Evolutionary conservation across 2,888 invertebrate genomes (phyloP).

Genomic region (Cheilosia grossa): DNA sequence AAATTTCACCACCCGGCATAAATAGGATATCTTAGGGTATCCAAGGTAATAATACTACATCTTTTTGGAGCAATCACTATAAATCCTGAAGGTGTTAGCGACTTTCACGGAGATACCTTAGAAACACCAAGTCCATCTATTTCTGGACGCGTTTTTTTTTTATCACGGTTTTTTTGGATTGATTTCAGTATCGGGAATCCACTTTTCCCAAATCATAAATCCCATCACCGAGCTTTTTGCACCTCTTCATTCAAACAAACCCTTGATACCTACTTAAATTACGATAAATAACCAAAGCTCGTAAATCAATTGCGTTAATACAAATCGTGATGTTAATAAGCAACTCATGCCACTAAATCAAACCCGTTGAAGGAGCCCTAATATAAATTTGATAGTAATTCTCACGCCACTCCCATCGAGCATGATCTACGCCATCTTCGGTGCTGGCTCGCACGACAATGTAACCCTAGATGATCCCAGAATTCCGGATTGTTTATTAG

Average conservation of each 20-base stretch:
- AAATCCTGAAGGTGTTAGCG: no score
- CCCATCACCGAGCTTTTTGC: neutral
- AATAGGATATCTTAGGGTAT: no score
- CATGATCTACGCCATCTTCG: conserved; percentile 10
- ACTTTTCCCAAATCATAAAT: neutral
- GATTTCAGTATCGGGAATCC: neutral
- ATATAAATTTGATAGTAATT: conserved; percentile 7
- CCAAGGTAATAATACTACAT: no score
- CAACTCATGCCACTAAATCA: conserved; percentile 33
- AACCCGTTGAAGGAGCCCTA: conserved; percentile 29
- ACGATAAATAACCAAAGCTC: conserved; percentile 24
- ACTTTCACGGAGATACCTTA: no score
- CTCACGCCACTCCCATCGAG: conserved; percentile 15
- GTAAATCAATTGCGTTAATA: conserved; percentile 27
- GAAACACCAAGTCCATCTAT: no score
- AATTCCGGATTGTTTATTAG: conserved; percentile 54
- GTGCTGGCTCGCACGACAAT: conserved; percentile 9
- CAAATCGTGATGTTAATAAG: conserved; percentile 35
- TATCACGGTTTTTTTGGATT: no score
- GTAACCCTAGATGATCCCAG: conserved; percentile 46
- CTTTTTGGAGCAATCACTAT: no score
- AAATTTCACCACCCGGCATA: no score
- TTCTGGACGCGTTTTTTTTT: no score
- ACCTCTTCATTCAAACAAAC: no score
- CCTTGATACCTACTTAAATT: neutral